Evolutionary conservation across 1,140 invertebrate species (phyloP), one percentile per base, ranked within the genome.

Genomic region (Dendroctonus valens): DNA sequence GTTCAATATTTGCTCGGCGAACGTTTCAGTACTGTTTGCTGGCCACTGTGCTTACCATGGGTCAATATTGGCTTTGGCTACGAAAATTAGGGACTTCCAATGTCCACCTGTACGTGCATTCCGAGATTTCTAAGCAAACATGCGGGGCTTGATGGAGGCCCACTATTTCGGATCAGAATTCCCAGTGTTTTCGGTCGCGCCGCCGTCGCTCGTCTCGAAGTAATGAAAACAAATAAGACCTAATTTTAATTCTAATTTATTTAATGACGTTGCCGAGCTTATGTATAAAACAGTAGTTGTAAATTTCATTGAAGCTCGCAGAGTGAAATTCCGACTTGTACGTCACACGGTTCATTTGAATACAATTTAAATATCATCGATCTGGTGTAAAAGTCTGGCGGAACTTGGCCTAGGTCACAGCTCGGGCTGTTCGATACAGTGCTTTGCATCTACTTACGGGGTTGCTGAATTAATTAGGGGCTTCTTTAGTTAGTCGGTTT

Each of bases 261-360:
- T 67, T 67, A 60, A 67, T 67, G 65, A 67, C 57, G 53, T 59
- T 61, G 40, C 59, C 49, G 39, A 48, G 65, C 65, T 67, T 59
- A 67, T 67, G 65, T 67, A 67, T 67, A 67, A 67, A 67, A 67
- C 65, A 67, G 65, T 67, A 67, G 65, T 67, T 67, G 65, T 67
- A 67, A 67, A 67, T 60, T 67, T 67, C 65, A 67, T 67, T 67
- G 65, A 65, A 59, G 65, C 65, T 59, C 58, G 65, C 41, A 11
- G 65, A 60, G 65, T 60, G 65, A 67, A 60, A 59, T 60, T 59
- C 65, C 65, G 58, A 67, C 65, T 67, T 67, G 49, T 67, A 67
- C 65, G 65, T 67, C 65, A 67, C 65, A 67, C 65, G 65, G 65
- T 67, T 67, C 65, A 67, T 67, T 67, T 67, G 65, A 67, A 67